Percentiles rank a stretch among this genome's conserved stretches.
These are phyloP conservation scores for Oceanites oceanicus DNA, from an alignment of 2,113 vertebrate genomes.

Conservation along the genomic window DNA sequence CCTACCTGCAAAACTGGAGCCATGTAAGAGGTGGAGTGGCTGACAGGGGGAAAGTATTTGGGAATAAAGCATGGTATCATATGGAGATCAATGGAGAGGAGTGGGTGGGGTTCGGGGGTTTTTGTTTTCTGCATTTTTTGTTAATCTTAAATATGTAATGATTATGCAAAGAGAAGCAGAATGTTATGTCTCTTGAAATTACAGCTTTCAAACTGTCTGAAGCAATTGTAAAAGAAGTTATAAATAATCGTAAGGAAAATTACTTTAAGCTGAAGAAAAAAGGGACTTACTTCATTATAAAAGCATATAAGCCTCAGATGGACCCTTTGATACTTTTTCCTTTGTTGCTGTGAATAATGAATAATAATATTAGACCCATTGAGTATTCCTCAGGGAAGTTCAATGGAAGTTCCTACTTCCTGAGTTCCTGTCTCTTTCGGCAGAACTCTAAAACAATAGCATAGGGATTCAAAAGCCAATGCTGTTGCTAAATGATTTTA, in stretches of 20 bases:
- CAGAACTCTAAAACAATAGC: not conserved
- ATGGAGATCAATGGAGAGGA: not conserved
- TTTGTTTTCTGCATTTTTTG: not conserved
- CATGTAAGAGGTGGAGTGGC: constrained; percentile 78
- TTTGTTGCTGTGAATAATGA: not conserved
- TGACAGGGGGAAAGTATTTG: not conserved
- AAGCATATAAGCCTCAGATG: not conserved
- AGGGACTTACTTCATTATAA: not conserved
- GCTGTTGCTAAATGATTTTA: not conserved
- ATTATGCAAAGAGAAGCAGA: not conserved
- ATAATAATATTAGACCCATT: not conserved
- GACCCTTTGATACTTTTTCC: not conserved
- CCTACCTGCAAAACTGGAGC: constrained; percentile 91
- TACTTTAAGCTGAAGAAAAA: not conserved
- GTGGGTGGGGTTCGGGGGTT: not conserved
- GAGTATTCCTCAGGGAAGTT: not conserved
- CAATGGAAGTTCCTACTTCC: not conserved
- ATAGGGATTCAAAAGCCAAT: not conserved
- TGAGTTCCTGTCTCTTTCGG: not conserved
- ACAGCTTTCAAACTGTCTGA: not conserved
- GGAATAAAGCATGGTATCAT: not conserved
- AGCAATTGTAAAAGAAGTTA: not conserved
- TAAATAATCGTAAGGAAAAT: not conserved
- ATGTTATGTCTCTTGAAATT: not conserved
- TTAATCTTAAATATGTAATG: not conserved